Evolutionary conservation across 2,888 invertebrate genomes (phyloP), one percentile per base, ranked within the genome.

Genomic region (Galeopsomyia nigrocyanea): DNA sequence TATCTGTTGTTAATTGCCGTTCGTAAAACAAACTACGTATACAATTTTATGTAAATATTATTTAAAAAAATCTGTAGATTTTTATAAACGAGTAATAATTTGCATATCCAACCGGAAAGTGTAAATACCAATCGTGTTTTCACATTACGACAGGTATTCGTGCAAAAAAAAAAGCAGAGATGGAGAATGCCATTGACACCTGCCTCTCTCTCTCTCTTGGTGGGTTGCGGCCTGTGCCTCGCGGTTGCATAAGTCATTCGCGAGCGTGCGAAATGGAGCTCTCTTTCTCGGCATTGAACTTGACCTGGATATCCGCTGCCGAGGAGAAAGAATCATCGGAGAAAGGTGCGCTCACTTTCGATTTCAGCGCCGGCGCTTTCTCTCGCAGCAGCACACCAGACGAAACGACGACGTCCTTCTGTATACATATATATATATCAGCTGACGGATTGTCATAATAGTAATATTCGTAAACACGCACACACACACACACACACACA

Each of bases 141-240:
- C 26, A 10, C 39, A 10, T 39, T 39, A 7, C 39, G n/a, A 26
- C 26, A 26, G 26, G 26, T 26, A 39, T 39, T 3, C 39, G 39
- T 3, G 39, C 39, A 39, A 39, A 9, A 39, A 9, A 39, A 26
- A 26, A 26, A 26, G 26, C 26, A 13, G 39, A 39, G 7, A 13
- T 39, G 39, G 13, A 7, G 3, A 39, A 78, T 83, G 83, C 81
- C 84, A 83, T 84, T 84, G 84, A 84, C 84, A 83, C 83, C 81
- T 79, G 71, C 67, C 73, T 68, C 76, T 71, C 78, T 79, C 78
- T 77, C 78, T 56, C 17, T 64, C 56, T 49, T 46, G 9, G 31
- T 19, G n/a, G n/a, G 72, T 80, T 39, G 13, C 39, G 39, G 39
- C 39, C 3, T 7, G 31, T 26, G 26, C 3, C 26, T 26, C 5